Conservation (phyloP, 2,113 vertebrate genomes). For the Aphyosemion australe region DNA sequence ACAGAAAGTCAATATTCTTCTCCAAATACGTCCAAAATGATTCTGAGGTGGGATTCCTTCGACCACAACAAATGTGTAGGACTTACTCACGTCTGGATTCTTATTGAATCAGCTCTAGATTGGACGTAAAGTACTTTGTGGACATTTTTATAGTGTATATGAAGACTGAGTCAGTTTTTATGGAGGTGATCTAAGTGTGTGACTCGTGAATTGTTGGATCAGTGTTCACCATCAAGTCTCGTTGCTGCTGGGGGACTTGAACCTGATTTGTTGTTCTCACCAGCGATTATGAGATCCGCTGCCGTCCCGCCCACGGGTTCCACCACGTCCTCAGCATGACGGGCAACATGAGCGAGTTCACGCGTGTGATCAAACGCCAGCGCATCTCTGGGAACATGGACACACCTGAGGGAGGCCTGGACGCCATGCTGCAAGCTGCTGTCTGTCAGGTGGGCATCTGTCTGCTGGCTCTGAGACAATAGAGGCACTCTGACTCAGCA, state of each 20-base stretch:
- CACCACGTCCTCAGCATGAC: slow-evolving; percentile 94
- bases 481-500: slow-evolving; percentile 50
- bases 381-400: slow-evolving; percentile 97
- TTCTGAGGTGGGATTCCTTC: too few species aligned
- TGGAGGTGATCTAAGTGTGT: too few species aligned
- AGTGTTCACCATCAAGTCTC: neutral
- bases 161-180: too few species aligned
- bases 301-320: slow-evolving; percentile 93
- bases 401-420: slow-evolving; percentile 95
- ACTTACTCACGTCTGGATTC: too few species aligned
- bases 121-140: too few species aligned
- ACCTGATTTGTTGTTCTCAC: neutral
- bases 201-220: too few species aligned
- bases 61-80: too few species aligned
- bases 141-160: too few species aligned
- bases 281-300: slow-evolving; percentile 91
- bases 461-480: slow-evolving; percentile 29
- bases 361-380: slow-evolving; percentile 87
- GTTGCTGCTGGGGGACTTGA: neutral
- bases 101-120: too few species aligned
- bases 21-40: too few species aligned
- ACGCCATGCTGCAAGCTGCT: slow-evolving; percentile 95
- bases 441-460: slow-evolving; percentile 88
- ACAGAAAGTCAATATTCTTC: too few species aligned
- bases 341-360: slow-evolving; percentile 92